phyloP scores from a whole-genome alignment of 2,113 vertebrate species.

The Eudyptes chrysolophus region DNA sequence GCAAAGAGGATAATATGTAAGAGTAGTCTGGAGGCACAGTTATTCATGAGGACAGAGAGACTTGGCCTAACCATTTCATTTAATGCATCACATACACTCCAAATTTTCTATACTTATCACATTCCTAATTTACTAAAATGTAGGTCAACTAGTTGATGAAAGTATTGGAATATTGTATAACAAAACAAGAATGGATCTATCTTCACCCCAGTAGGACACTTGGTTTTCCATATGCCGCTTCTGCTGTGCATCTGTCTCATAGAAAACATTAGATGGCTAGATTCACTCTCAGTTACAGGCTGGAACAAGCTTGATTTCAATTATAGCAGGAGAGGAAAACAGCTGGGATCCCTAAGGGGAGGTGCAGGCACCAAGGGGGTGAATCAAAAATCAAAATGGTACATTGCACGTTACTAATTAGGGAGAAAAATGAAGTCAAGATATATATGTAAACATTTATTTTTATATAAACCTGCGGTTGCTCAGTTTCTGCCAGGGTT shows the following conservation, averaged over 20 bases:
- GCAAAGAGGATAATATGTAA: neutral
- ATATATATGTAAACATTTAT: neutral
- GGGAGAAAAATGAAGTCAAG: slow-evolving; percentile 73
- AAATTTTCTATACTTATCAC: neutral
- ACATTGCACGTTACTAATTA: slow-evolving; percentile 75
- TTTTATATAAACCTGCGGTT: slow-evolving; percentile 49
- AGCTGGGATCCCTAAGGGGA: slow-evolving; percentile 70
- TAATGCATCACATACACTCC: neutral
- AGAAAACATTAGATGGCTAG: slow-evolving; percentile 78
- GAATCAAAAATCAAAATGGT: slow-evolving; percentile 66
- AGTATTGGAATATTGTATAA: neutral
- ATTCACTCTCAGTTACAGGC: slow-evolving; percentile 79
- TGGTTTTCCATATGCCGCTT: slow-evolving; percentile 69
- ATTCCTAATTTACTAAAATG: neutral
- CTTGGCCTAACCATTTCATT: neutral
- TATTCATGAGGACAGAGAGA: neutral
- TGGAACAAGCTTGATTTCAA: slow-evolving; percentile 81
- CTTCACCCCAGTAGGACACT: slow-evolving; percentile 35
- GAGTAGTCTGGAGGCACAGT: neutral
- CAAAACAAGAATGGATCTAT: neutral
- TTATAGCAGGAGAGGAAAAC: slow-evolving; percentile 77
- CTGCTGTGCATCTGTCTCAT: slow-evolving; percentile 72
- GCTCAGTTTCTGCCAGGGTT: neutral
- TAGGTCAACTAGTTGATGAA: neutral
- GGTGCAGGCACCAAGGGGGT: slow-evolving; percentile 60